Percentiles rank a stretch among this genome's conserved stretches.
phyloP scores from a whole-genome alignment of 2,113 vertebrate genomes.

The Cephalopterus ornatus region DNA sequence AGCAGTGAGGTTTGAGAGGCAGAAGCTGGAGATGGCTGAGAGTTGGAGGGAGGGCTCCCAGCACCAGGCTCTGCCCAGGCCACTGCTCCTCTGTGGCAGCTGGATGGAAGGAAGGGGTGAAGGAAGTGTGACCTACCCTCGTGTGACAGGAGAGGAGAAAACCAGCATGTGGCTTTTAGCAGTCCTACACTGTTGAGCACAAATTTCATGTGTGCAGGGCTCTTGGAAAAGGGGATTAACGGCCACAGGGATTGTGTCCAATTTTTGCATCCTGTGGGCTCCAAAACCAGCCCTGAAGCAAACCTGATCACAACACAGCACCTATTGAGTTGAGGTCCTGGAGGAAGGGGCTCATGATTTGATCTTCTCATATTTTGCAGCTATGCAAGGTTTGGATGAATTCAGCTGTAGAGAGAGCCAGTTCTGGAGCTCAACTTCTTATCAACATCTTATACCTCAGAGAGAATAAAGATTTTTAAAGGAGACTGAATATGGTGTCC shows the following conservation, averaged over 20 bases:
- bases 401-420: neutral
- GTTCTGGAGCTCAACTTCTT: neutral
- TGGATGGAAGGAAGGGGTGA: neutral
- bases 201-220: neutral
- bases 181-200: neutral
- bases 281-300: neutral
- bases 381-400: neutral
- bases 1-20: neutral
- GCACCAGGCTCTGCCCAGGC: neutral
- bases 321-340: neutral
- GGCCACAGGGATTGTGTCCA: neutral
- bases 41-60: neutral
- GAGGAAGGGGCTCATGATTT: neutral
- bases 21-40: neutral
- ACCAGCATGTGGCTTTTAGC: neutral
- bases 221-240: neutral
- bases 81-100: neutral
- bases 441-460: neutral
- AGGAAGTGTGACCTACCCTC: neutral
- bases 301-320: neutral
- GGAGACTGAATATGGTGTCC: neutral
- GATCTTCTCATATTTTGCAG: neutral
- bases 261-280: neutral
- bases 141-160: neutral
- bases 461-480: neutral